A percentile compares a stretch with the other conserved stretches of the same genome.
Conservation (phyloP, 2,113 vertebrate species). For the Rynchops niger region DNA sequence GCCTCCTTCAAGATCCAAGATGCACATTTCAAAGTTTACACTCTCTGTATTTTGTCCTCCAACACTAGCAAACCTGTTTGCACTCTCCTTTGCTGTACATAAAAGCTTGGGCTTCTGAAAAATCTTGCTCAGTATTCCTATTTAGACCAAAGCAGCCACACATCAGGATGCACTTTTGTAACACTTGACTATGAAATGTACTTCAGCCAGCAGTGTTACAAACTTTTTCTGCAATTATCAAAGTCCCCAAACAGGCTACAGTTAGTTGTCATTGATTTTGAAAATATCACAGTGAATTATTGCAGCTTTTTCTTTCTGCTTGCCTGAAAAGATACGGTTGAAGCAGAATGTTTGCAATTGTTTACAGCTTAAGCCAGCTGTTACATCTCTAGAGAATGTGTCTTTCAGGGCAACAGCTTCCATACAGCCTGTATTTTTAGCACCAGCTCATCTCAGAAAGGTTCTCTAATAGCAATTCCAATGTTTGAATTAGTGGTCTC, state of each 20-base stretch:
- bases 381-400: slow-evolving; percentile 63
- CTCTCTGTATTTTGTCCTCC: neutral
- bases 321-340: slow-evolving; percentile 57
- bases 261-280: slow-evolving; percentile 15
- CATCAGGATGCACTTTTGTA: neutral
- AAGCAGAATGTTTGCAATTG: slow-evolving; percentile 69
- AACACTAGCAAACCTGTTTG: neutral
- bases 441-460: slow-evolving; percentile 63
- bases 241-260: slow-evolving; percentile 36
- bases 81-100: neutral
- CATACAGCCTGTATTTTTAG: slow-evolving; percentile 66
- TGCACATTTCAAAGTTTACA: neutral
- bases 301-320: neutral
- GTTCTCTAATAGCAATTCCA: slow-evolving; percentile 70
- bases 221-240: slow-evolving; percentile 44
- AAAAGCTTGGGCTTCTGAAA: neutral
- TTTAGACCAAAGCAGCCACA: neutral
- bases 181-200: neutral
- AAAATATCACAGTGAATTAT: slow-evolving; percentile 57
- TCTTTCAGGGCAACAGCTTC: slow-evolving; percentile 72
- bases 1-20: neutral
- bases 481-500: slow-evolving; percentile 66
- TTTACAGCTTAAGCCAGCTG: slow-evolving; percentile 64
- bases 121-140: neutral
- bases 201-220: neutral